Evolutionary conservation across 2,888 invertebrate genomes (phyloP).

Genomic region (Hylaea fasciaria): DNA sequence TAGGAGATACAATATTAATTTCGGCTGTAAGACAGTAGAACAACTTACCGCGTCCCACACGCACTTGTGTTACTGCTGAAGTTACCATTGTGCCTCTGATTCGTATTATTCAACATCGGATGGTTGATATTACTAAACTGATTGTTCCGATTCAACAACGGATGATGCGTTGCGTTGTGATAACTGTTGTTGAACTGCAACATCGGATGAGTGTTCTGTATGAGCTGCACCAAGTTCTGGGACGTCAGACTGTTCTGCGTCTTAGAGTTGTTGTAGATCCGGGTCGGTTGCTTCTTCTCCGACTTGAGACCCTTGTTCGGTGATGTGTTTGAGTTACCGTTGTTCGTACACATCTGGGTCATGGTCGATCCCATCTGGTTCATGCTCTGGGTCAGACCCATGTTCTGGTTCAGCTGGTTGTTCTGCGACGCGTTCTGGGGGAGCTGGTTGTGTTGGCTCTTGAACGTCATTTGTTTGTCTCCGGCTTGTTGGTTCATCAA

Average conservation of each 20-base stretch:
- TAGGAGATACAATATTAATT: too few relatives aligned
- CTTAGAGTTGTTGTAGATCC: slow-evolving; percentile 64
- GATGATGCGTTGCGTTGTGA: slow-evolving; percentile 77
- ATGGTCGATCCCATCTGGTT: slow-evolving; percentile 53
- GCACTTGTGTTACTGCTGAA: slow-evolving; percentile 49
- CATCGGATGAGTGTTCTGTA: slow-evolving; percentile 80
- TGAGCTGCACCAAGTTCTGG: slow-evolving; percentile 73
- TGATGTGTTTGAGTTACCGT: slow-evolving; percentile 50
- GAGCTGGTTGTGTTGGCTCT: slow-evolving; percentile 45
- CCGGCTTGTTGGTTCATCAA: slow-evolving; percentile 50
- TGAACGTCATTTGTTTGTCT: slow-evolving; percentile 47
- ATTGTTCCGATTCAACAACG: slow-evolving; percentile 66
- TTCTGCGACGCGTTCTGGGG: slow-evolving; percentile 56
- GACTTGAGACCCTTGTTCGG: slow-evolving; percentile 53
- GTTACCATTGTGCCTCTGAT: slow-evolving; percentile 63
- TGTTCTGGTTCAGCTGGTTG: slow-evolving; percentile 39
- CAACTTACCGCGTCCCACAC: slow-evolving; percentile 48
- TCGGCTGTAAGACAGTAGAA: too few relatives aligned
- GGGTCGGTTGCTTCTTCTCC: slow-evolving; percentile 63
- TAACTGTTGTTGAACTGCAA: slow-evolving; percentile 69
- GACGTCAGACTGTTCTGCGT: slow-evolving; percentile 60
- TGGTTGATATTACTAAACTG: slow-evolving; percentile 58
- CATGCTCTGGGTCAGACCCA: slow-evolving; percentile 45
- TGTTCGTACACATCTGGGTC: slow-evolving; percentile 50
- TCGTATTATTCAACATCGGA: slow-evolving; percentile 55